These are phyloP conservation scores for Ariopsis seemanni DNA, from an alignment of 2,113 vertebrate genomes.

Conservation along the genomic window DNA sequence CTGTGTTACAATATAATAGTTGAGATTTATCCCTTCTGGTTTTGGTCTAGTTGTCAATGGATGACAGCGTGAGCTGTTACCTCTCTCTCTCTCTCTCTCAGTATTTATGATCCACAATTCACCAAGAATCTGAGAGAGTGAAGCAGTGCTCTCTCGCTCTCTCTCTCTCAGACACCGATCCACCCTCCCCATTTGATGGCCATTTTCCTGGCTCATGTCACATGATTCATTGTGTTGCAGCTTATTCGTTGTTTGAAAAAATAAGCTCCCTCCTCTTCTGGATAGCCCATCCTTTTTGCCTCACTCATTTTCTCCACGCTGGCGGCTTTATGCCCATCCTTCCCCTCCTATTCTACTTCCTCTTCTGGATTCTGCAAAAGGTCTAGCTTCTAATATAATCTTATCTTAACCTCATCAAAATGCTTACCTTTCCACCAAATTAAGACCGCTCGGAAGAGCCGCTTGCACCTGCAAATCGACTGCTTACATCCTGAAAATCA, in stretches of 20 bases:
- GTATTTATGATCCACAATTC: constrained; percentile 63
- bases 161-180: constrained; percentile 28
- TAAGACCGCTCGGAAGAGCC: neutral
- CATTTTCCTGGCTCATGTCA: constrained; percentile 55
- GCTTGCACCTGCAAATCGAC: neutral
- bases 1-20: constrained; percentile 54
- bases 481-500: neutral
- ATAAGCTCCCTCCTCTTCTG: constrained; percentile 57
- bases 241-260: constrained; percentile 60
- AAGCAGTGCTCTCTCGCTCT: constrained; percentile 64
- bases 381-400: constrained; percentile 4
- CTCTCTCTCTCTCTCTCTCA: constrained; percentile 40
- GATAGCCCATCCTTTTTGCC: constrained; percentile 61
- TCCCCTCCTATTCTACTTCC: constrained; percentile 40
- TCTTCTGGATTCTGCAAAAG: constrained; percentile 17
- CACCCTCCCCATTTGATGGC: constrained; percentile 72
- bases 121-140: constrained; percentile 66
- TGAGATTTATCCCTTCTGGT: constrained; percentile 20
- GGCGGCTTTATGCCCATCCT: constrained; percentile 39
- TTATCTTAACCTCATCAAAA: constrained; percentile 6
- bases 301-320: constrained; percentile 61
- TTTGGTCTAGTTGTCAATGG: neutral
- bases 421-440: neutral
- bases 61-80: constrained; percentile 16
- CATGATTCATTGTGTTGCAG: constrained; percentile 61